These are phyloP conservation scores for Pithys albifrons DNA, from an alignment of 2,113 vertebrate genomes.

Conservation along the genomic window DNA sequence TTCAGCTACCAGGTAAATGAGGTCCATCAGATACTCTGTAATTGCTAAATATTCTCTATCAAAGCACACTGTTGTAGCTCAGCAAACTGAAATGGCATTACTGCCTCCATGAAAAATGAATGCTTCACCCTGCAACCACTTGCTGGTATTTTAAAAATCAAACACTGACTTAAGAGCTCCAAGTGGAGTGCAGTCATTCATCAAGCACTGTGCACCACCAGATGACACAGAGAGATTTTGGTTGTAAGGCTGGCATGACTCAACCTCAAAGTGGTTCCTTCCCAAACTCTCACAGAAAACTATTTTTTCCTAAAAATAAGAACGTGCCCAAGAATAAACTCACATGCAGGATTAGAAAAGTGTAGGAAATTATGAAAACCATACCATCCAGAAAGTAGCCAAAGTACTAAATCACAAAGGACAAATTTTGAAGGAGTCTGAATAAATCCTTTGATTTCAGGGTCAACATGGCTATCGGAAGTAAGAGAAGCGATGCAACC, in stretches of 20 bases:
- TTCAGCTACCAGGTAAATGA: background rate
- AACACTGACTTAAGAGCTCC: background rate
- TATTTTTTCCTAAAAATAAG: background rate
- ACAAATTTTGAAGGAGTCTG: background rate
- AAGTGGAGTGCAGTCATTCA: background rate
- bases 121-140: background rate
- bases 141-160: background rate
- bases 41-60: background rate
- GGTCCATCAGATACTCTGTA: background rate
- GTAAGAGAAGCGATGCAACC: background rate
- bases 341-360: background rate
- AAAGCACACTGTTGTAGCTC: background rate
- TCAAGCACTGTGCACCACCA: background rate
- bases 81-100: background rate
- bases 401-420: background rate
- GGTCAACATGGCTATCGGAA: background rate
- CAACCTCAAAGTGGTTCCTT: fast-evolving
- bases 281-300: background rate
- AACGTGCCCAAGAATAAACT: background rate
- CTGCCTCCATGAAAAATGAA: background rate
- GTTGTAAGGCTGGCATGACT: background rate
- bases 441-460: background rate
- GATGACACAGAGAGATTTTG: background rate
- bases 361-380: background rate
- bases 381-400: background rate